Conservation (phyloP, 1,140 invertebrate species). For the Drosophila sulfurigaster region DNA sequence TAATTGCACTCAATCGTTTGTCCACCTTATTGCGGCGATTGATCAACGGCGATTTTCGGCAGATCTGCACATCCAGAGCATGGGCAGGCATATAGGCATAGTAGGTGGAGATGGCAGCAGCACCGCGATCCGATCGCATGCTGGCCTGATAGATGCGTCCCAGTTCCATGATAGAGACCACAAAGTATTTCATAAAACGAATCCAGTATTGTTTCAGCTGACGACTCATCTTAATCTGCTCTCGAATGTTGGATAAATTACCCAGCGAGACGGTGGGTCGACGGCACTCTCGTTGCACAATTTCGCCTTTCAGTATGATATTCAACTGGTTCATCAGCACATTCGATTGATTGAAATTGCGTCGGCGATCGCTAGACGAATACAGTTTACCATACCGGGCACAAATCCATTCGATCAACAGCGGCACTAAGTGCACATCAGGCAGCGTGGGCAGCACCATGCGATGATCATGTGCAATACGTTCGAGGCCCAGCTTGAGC, state of each 20-base stretch:
- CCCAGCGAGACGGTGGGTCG: background rate
- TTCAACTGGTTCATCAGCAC: conserved; percentile 19
- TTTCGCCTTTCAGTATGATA: background rate
- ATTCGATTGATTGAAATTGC: background rate
- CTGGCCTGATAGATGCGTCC: conserved; percentile 46
- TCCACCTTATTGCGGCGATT: background rate
- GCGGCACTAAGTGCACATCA: conserved; percentile 54
- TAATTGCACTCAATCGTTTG: too few species aligned
- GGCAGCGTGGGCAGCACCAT: conserved; percentile 67
- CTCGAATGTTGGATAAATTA: background rate
- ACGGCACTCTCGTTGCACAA: background rate
- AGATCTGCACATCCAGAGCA: conserved; percentile 32
- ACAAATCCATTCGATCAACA: conserved; percentile 68
- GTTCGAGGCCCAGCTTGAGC: conserved; percentile 43
- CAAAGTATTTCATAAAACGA: conserved; percentile 25
- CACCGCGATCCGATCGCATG: conserved; percentile 32
- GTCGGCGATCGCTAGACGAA: conserved; percentile 24
- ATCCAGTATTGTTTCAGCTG: background rate
- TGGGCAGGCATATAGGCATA: conserved; percentile 63
- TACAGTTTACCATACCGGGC: conserved; percentile 63
- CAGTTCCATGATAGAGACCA: conserved; percentile 49
- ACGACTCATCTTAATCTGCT: background rate
- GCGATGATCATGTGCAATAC: conserved; percentile 49
- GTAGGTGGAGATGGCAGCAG: conserved; percentile 17
- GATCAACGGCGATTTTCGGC: background rate